phyloP scores from a whole-genome alignment of 1,140 invertebrate species.

The Hetaerina americana region DNA sequence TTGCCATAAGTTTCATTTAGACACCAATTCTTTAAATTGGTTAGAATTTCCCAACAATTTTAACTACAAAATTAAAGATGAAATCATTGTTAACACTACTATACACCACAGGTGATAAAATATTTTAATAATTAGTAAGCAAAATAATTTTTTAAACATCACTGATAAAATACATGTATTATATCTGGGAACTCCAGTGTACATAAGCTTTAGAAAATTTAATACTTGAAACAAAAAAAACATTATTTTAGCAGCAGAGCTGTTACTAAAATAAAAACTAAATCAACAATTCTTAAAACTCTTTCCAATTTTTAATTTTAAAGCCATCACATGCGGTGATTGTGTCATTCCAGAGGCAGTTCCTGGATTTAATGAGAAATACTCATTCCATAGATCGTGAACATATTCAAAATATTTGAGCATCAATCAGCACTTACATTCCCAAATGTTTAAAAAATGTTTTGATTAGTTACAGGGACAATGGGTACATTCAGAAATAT shows the following conservation, averaged over 20 bases:
- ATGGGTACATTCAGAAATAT: neutral
- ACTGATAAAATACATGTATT: neutral
- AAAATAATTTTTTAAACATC: conserved; percentile 1
- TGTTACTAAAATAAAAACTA: neutral
- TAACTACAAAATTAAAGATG: neutral
- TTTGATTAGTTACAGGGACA: neutral
- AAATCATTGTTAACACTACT: neutral
- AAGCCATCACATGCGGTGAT: neutral
- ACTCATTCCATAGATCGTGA: neutral
- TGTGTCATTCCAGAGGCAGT: neutral
- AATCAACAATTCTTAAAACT: neutral
- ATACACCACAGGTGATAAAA: neutral
- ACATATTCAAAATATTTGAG: conserved; percentile 1
- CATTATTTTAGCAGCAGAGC: neutral
- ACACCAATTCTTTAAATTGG: neutral
- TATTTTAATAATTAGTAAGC: conserved; percentile 1
- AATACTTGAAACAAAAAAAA: neutral
- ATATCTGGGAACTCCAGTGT: neutral
- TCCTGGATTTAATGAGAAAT: neutral
- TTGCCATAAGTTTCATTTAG: neutral
- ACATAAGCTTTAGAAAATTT: neutral
- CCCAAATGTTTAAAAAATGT: neutral
- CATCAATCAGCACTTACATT: neutral
- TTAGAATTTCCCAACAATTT: neutral
- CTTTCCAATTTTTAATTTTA: neutral